Percentiles rank a stretch among this genome's conserved stretches.
Conservation (phyloP, 2,113 vertebrate species). For the Canis aureus region DNA sequence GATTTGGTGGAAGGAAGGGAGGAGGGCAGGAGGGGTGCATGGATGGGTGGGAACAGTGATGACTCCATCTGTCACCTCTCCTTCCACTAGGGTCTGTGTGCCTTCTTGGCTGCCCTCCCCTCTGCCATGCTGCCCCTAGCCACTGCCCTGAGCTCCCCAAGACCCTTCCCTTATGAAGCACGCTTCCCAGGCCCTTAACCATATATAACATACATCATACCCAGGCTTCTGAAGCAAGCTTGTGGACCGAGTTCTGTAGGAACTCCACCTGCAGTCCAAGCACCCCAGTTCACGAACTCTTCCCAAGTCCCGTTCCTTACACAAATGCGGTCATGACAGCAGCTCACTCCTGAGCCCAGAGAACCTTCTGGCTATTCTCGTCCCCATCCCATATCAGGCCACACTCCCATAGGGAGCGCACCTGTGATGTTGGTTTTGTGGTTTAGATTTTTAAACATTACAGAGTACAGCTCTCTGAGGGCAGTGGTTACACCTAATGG, state of each 20-base stretch:
- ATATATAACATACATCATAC: accelerated
- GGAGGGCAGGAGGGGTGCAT: accelerated
- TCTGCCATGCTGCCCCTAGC: accelerated
- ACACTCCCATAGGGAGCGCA: accelerated
- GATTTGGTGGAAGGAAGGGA: background rate
- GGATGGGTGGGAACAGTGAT: accelerated
- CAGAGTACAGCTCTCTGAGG: background rate
- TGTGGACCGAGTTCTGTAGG: accelerated
- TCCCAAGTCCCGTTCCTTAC: background rate
- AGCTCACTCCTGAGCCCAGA: background rate
- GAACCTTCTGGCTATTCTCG: background rate
- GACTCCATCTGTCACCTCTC: background rate
- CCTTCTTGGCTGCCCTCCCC: background rate
- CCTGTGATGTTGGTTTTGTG: accelerated
- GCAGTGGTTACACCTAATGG: background rate
- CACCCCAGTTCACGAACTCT: background rate
- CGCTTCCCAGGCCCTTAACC: background rate
- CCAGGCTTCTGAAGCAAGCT: background rate
- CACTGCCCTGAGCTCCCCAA: no score
- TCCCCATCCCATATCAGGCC: background rate
- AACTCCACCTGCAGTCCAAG: background rate
- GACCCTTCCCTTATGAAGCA: background rate
- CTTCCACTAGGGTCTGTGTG: background rate
- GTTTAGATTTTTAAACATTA: background rate
- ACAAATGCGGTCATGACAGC: accelerated